Conservation (phyloP, 2,113 vertebrate genomes). For the Alethe castanea region DNA sequence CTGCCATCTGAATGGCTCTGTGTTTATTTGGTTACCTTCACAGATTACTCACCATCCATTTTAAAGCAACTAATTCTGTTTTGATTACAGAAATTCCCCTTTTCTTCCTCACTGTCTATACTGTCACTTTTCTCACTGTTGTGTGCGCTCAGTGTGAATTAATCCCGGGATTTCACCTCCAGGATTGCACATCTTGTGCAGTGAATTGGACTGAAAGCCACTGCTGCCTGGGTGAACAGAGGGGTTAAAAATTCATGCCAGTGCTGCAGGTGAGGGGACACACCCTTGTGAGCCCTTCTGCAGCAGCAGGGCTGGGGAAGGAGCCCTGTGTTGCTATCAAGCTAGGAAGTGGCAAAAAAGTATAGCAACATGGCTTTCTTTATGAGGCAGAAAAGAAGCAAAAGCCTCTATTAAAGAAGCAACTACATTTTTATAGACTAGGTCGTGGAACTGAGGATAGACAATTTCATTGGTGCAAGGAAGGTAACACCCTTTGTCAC, state of each 20-base stretch:
- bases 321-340: neutral
- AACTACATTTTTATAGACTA: no score
- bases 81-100: neutral
- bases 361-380: no score
- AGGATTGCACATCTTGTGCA: conserved; percentile 34
- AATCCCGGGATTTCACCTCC: conserved; percentile 10
- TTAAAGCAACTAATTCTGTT: neutral
- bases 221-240: conserved; percentile 45
- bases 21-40: neutral
- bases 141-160: neutral
- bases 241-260: conserved; percentile 47
- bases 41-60: neutral
- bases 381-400: no score
- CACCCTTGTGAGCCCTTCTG: neutral
- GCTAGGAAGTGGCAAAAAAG: no score
- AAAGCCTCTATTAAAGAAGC: no score
- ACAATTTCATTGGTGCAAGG: no score
- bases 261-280: neutral
- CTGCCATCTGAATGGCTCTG: neutral
- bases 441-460: no score
- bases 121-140: neutral
- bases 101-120: neutral
- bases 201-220: conserved; percentile 15
- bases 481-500: no score
- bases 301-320: neutral